These are phyloP conservation scores for Sturnus vulgaris DNA, from an alignment of 2,113 vertebrate species.

Conservation along the genomic window DNA sequence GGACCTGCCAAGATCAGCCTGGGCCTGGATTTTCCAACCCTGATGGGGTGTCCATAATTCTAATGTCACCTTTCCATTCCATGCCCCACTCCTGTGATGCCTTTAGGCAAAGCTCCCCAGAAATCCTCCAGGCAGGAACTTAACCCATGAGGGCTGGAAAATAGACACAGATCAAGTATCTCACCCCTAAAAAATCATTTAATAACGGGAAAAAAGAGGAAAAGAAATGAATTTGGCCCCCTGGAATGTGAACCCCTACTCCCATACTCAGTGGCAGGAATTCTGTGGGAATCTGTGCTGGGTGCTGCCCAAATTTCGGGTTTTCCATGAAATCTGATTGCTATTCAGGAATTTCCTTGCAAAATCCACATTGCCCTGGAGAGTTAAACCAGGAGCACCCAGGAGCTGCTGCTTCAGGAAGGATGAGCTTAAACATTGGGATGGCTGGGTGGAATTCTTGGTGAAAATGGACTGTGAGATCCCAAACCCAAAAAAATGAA, in stretches of 20 bases:
- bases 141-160: not conserved
- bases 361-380: not conserved
- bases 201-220: not conserved
- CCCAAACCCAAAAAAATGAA: not conserved
- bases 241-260: not conserved
- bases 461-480: not conserved
- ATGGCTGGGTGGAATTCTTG: not conserved
- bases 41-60: not conserved
- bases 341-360: not conserved
- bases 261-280: not conserved
- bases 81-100: not conserved
- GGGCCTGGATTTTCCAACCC: not conserved
- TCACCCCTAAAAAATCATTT: not conserved
- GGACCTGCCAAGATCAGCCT: not conserved
- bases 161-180: not conserved
- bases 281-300: not conserved
- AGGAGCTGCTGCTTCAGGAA: not conserved
- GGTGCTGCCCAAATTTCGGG: not conserved
- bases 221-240: not conserved
- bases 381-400: not conserved
- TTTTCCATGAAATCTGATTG: not conserved
- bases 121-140: not conserved
- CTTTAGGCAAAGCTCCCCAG: not conserved
- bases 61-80: not conserved
- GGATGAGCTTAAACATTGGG: not conserved